Conservation (phyloP, 2,113 vertebrate species). For the Gymnogyps californianus region DNA sequence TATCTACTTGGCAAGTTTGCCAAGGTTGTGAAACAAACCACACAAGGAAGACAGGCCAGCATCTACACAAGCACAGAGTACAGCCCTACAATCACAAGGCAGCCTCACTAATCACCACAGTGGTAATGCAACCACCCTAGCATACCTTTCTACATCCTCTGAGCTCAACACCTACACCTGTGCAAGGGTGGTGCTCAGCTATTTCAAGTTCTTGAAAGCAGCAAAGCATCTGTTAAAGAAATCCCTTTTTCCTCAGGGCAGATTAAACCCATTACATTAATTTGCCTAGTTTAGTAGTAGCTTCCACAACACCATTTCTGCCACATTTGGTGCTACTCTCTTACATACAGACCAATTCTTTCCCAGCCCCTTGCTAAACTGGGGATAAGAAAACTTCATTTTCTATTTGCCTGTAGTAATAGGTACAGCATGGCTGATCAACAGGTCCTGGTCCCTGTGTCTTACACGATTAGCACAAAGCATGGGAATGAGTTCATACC, state of each 20-base stretch:
- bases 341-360: not conserved
- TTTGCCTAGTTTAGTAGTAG: not conserved
- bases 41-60: not conserved
- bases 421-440: not conserved
- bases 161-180: not conserved
- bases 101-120: not conserved
- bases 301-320: not conserved
- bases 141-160: not conserved
- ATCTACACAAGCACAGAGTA: not conserved
- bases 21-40: not conserved
- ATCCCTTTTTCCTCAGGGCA: not conserved
- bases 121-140: not conserved
- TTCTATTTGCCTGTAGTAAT: not conserved
- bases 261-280: not conserved
- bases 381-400: not conserved
- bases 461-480: not conserved
- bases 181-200: not conserved
- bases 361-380: not conserved
- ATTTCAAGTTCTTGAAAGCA: not conserved
- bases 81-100: not conserved
- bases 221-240: not conserved
- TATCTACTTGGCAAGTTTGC: not conserved
- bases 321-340: not conserved
- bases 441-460: not conserved
- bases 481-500: not conserved